These are phyloP conservation scores for Palaemon carinicauda DNA, from an alignment of 1,140 invertebrate species.

Conservation along the genomic window DNA sequence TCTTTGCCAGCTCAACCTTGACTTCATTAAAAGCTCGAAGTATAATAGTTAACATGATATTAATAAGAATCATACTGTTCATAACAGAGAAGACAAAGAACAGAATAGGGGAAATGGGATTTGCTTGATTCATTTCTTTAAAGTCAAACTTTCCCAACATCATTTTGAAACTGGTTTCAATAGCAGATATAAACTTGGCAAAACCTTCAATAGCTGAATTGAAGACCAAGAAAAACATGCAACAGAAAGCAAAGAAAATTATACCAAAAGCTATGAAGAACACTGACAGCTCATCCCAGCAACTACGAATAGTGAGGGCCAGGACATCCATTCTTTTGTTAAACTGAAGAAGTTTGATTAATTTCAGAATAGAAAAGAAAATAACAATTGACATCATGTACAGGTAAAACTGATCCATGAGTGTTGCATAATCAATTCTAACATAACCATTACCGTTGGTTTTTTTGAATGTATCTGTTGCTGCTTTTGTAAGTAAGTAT, in stretches of 20 bases:
- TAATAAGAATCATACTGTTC: slow-evolving; percentile 69
- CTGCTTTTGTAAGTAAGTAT: background rate
- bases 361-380: slow-evolving; percentile 49
- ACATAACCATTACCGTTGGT: slow-evolving; percentile 55
- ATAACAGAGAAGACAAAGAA: slow-evolving; percentile 69
- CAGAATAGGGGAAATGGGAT: slow-evolving; percentile 66
- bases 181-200: slow-evolving; percentile 17
- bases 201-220: slow-evolving; percentile 31
- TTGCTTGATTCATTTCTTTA: slow-evolving; percentile 65
- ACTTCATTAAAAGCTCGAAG: slow-evolving; percentile 67
- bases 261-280: slow-evolving; percentile 55
- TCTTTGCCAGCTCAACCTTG: slow-evolving; percentile 40
- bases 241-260: slow-evolving; percentile 54
- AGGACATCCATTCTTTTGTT: slow-evolving; percentile 57
- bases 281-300: slow-evolving; percentile 50
- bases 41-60: slow-evolving; percentile 71
- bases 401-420: slow-evolving; percentile 29
- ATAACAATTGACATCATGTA: slow-evolving; percentile 36
- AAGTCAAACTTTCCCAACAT: slow-evolving; percentile 63
- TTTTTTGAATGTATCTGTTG: slow-evolving; percentile 21
- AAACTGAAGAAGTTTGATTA: slow-evolving; percentile 57
- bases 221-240: slow-evolving; percentile 51
- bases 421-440: slow-evolving; percentile 43
- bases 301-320: slow-evolving; percentile 35
- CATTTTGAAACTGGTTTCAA: slow-evolving; percentile 55